Evolutionary conservation across 2,888 invertebrate genomes (phyloP), one percentile per base, ranked within the genome.

Genomic region (Rhodophaea formosa): DNA sequence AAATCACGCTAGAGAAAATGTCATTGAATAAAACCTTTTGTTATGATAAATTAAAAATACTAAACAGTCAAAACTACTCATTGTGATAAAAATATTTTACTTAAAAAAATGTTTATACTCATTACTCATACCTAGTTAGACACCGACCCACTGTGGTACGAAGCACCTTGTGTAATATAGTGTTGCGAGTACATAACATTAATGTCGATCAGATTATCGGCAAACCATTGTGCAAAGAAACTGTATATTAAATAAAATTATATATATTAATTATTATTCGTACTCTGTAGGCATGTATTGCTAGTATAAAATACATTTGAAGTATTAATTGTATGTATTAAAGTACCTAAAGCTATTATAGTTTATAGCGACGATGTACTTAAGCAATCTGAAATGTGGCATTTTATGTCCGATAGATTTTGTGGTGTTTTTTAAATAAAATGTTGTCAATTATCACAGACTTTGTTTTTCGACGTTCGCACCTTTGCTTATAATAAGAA

Each of bases 401-500:
- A 88, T 87, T 83, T 80, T 79, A 83, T 86, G 86, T 86, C 84
- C 74, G 75, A 86, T 88, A 88, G 84, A 88, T 84, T 86, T 90
- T 90, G 89, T 90, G 91, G 91, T 91, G 89, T 91, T 90, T 90
- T 90, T 84, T 90, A 90, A 90, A 88, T 88, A 91, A 90, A 90
- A 91, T 88, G 89, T 91, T 91, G 91, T 91, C 91, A 91, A 91
- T 91, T 91, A 90, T 76, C 67, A 63, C 65, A 64, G 59, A 57
- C 62, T 67, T 75, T 75, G 71, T 74, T 77, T 82, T 75, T 74
- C 59, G 72, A 65, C 62, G 64, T 61, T 64, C 32, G 58, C 63
- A 62, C 62, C 51, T 51, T 10, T 7, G 35, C 8, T 16, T 16
- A 16, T 35, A 8, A 10, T 35, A 3, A 0, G 2, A 32, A 7